Evolutionary conservation across 92 coral and sea anemone species (phyloP).

Genomic region (Bergia sp.): DNA sequence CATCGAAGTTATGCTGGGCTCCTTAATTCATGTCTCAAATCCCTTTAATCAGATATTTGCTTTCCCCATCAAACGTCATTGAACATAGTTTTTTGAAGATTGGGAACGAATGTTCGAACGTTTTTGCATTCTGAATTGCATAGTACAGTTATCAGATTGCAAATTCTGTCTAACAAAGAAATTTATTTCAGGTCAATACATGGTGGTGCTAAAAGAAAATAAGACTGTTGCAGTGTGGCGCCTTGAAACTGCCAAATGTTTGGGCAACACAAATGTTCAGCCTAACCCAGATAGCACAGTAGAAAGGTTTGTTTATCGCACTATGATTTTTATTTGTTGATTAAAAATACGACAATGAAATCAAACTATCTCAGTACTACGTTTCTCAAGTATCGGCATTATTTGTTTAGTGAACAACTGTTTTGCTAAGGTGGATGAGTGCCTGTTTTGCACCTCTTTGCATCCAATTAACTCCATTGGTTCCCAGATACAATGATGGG

Average conservation of each 20-base stretch:
- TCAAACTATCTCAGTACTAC: too few species aligned
- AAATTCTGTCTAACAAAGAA: neutral
- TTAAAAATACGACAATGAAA: neutral
- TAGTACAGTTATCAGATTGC: neutral
- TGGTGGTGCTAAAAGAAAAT: slow-evolving; percentile 7
- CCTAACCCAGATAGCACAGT: neutral
- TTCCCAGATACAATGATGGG: too few species aligned
- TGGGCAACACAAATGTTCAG: neutral
- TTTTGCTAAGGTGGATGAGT: too few species aligned
- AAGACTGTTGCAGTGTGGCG: slow-evolving; percentile 35
- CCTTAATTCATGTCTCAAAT: too few species aligned
- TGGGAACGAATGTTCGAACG: too few species aligned
- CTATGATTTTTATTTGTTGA: neutral
- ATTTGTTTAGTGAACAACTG: too few species aligned
- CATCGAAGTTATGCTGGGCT: too few species aligned
- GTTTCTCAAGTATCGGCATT: too few species aligned
- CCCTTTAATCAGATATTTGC: neutral
- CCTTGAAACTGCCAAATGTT: slow-evolving; percentile 17
- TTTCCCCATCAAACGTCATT: neutral
- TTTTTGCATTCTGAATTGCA: neutral
- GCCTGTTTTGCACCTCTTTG: too few species aligned
- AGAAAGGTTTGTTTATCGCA: slow-evolving; percentile 28
- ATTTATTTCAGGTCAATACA: slow-evolving; percentile 7
- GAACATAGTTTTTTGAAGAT: too few species aligned
- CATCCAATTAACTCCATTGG: too few species aligned